phyloP scores from a whole-genome alignment of 2,888 invertebrate genomes.

The Scaptodrosophila latifasciaeformis region DNA sequence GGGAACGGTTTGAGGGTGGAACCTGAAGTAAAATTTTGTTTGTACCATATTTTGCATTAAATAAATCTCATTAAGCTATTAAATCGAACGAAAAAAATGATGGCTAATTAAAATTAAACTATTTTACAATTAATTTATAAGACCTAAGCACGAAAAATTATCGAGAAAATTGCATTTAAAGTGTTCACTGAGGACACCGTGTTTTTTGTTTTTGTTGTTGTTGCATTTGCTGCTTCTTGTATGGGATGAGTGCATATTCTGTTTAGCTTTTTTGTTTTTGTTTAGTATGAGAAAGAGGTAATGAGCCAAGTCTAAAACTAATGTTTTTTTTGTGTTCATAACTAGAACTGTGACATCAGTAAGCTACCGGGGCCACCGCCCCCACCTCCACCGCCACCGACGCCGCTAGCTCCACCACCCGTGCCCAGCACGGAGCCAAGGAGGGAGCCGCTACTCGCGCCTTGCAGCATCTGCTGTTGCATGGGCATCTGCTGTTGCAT shows the following conservation, averaged over 20 bases:
- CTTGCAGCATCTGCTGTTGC: conserved; percentile 50
- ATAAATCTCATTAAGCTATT: conserved; percentile 64
- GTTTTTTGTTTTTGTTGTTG: conserved; percentile 11
- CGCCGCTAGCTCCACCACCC: conserved; percentile 32
- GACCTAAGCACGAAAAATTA: conserved; percentile 55
- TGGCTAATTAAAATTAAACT: conserved; percentile 63
- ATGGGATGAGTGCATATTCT: conserved; percentile 8
- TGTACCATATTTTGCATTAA: conserved; percentile 62
- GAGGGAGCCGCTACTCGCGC: conserved; percentile 36
- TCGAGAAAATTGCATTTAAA: conserved; percentile 59
- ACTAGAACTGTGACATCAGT: conserved; percentile 71
- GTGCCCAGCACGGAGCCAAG: conserved; percentile 11
- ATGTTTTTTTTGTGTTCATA: conserved; percentile 33
- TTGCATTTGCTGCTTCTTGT: not conserved
- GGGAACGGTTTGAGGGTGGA: not conserved
- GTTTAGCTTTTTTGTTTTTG: conserved; percentile 2
- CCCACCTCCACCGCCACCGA: conserved; percentile 38
- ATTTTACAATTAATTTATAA: conserved; percentile 59
- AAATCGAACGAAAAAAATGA: conserved; percentile 56
- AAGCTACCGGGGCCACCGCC: conserved; percentile 72
- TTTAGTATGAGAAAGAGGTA: conserved; percentile 50
- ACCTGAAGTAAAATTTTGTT: conserved; percentile 43
- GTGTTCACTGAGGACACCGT: conserved; percentile 32
- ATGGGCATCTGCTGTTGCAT: conserved; percentile 51
- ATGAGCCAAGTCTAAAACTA: conserved; percentile 56